Base-by-base conservation (phyloP, 2,113 vertebrate genomes). In the Arenaria interpres region DNA sequence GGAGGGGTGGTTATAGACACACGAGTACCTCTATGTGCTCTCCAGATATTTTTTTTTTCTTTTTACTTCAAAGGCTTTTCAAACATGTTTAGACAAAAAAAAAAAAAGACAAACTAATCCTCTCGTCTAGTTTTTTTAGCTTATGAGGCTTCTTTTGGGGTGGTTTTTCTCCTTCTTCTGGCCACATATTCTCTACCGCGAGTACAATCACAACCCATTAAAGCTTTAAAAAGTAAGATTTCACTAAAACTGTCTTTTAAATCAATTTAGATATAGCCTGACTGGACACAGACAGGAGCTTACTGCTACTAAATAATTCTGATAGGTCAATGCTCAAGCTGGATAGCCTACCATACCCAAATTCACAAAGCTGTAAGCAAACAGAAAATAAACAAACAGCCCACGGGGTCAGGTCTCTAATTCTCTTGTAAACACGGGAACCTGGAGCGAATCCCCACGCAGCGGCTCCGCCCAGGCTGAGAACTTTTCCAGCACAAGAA, bases 11-110 rank as follows among this genome's bases (percentile, higher is more conserved):
- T 24, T 67, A 67, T 2, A 82, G 35, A 68, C 66, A 60, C 15
- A 41, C 11, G 10, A 46, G 37, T 9, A 91, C 59, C 56, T 82
- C 66, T 71, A 79, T 1, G 25, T 66, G 57, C 73, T 90, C 67
- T 59, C 32, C 75, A 59, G 7, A 19, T 13, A 0, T 48, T 71
- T 69, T 64, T 53, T 53, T 37, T 45, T 37, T 7, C 14, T 32
- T 64, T 71, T 17, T 25, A 87, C 91, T 95, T 96, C 92, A 95
- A 97, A 97, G 57, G 53, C 27, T 89, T 94, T 81, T 56, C 87
- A 75, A 95, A 94, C 96, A 18, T 85, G 90, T 97, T 96, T 54
- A 87, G 86, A 85, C 90, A 88, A 74, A 94, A 91, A 72, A 35
- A 21, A 41, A 64, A 54, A 79, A 45, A 16, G 13, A 19, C 10